Evolutionary conservation across 2,797 vertebrate genomes (phyloP), one percentile per base, ranked within the genome.

Genomic region (Danio albolineatus): DNA sequence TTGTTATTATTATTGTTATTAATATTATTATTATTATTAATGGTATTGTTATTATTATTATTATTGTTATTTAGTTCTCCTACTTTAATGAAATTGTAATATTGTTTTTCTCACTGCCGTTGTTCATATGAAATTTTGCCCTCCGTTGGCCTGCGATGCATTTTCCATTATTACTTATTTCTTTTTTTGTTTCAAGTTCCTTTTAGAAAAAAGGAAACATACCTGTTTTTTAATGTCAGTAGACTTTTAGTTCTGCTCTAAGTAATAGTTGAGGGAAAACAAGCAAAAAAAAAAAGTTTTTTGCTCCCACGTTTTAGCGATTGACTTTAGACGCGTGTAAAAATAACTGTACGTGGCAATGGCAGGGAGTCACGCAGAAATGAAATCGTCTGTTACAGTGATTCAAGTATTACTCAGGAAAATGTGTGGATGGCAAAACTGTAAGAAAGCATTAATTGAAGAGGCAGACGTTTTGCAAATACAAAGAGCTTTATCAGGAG

Each of bases 301-400:
- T 19, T 46, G 87, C 86, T 87, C 90, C 92, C 90, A 90, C 92
- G 91, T 94, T 96, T 94, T 94, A 95, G 94, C 94, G 96, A 94
- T 96, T 92, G 94, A 92, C 93, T 92, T 95, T 93, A 93, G 93
- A 92, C 92, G 62, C 90, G 90, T 91, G 94, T 87, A 93, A 93
- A 89, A 90, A 90, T 85, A 78, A 78, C 83, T 87, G 86, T 74
- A 89, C 82, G 69, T 84, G 89, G 94, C 89, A 86, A 95, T 87
- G 92, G 94, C 96, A 96, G 96, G 95, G 96, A 97, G 91, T 94
- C 94, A 94, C 96, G 96, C 95, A 95, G 94, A 94, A 93, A 86
- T 93, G 91, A 96, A 94, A 81, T 88, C 79, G 87, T 92, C 92
- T 94, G 94, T 94, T 94, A 95, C 93, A 94, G 87, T 91, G 88